phyloP scores from a whole-genome alignment of 2,113 vertebrate species.

The Varanus komodoensis region DNA sequence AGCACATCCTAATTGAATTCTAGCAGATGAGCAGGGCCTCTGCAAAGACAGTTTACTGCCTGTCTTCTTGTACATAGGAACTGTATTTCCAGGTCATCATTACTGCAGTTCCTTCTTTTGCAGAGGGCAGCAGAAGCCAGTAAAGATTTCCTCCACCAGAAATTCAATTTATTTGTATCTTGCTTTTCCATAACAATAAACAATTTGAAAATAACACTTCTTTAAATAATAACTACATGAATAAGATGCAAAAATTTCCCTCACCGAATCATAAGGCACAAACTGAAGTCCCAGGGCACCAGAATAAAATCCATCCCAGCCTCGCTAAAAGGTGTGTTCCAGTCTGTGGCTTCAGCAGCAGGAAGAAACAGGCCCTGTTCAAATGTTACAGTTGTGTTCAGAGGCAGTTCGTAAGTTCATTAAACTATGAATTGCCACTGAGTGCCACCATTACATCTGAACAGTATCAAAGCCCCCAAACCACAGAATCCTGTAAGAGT shows the following conservation, averaged over 20 bases:
- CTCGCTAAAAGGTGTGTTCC: background rate
- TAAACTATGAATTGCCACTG: no score
- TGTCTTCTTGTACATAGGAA: background rate
- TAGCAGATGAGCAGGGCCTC: constrained; percentile 41
- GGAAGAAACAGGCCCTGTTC: no score
- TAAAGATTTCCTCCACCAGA: background rate
- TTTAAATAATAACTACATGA: background rate
- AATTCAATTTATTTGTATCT: background rate
- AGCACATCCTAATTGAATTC: constrained; percentile 48
- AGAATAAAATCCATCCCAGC: background rate
- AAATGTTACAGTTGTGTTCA: no score
- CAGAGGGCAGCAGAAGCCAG: background rate
- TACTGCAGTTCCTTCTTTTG: background rate
- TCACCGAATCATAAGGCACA: background rate
- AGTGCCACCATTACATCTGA: no score
- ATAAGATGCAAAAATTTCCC: background rate
- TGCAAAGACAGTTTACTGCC: background rate
- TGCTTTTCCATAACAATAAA: background rate
- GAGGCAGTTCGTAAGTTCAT: no score
- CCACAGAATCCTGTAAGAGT: no score
- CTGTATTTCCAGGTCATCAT: constrained; percentile 5
- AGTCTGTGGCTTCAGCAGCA: no score
- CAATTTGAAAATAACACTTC: background rate
- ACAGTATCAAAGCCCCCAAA: background rate
- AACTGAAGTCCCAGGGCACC: background rate